Evolutionary conservation across 2,113 vertebrate genomes (phyloP), one percentile per base, ranked within the genome.

Genomic region (Anhinga anhinga): DNA sequence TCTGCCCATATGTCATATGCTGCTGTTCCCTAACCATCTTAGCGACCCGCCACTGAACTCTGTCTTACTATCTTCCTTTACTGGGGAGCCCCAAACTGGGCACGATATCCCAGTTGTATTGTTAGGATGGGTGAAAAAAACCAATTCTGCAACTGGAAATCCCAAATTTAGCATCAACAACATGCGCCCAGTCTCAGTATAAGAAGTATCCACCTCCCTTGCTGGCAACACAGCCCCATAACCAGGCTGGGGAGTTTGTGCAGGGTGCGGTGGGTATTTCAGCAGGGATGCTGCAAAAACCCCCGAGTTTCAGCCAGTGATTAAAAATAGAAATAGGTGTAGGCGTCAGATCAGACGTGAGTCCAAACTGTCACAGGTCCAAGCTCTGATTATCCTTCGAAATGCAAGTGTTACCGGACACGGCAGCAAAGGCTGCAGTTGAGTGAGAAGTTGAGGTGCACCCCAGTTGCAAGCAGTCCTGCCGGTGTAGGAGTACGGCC

Each of bases 1-100:
- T 72, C 12, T 81, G 19, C 49, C 61, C 0, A 0, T 9, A 7
- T 1, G 7, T 53, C 52, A 32, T 25, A n/a, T 0, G 0, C n/a
- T 83, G 47, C 32, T 5, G 1, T 77, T 83, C 66, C 80, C 42
- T 47, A 40, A 38, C 5, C 47, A 30, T 32, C 66, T 38, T 29
- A 40, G 63, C 6, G 10, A 62, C 14, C 36, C 11, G 3, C 36
- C 3, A 7, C 67, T 78, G 59, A 87, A 38, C 26, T 50, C 63
- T 22, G 1, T 72, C 22, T 49, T 77, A 59, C 21, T 2, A 52
- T 32, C 29, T 55, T 83, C 77, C 36, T 44, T 86, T 66, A 58
- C 50, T 23, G 34, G 26, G 32, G 15, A 80, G 1, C 27, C 10
- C 22, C 44, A 58, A 66, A 62, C 22, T 26, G 16, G 32, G 61